Conservation (phyloP, 2,888 invertebrate genomes). For the Nebria salina region DNA sequence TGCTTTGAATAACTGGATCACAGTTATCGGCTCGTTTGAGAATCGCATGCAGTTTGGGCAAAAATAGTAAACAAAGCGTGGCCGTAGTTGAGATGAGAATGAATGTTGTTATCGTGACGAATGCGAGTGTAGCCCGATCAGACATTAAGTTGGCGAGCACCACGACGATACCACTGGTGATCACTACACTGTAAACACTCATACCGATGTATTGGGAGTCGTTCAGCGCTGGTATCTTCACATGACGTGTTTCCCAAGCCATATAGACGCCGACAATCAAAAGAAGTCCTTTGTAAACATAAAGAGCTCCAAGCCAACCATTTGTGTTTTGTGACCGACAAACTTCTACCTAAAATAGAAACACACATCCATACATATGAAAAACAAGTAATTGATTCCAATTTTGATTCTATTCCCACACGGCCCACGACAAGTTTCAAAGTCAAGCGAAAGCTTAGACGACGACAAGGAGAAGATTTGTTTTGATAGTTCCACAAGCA, state of each 20-base stretch:
- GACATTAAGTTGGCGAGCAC: slow-evolving; percentile 88
- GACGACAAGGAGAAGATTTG: neutral
- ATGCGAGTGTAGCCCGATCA: slow-evolving; percentile 82
- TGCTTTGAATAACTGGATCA: slow-evolving; percentile 87
- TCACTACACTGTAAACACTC: slow-evolving; percentile 91
- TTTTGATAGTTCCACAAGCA: neutral
- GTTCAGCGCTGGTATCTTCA: slow-evolving; percentile 90
- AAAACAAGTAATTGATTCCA: neutral
- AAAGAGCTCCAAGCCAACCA: slow-evolving; percentile 90
- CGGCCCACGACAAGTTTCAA: neutral
- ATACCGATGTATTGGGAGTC: slow-evolving; percentile 95
- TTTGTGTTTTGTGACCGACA: slow-evolving; percentile 88
- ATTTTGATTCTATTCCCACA: neutral
- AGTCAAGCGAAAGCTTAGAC: neutral
- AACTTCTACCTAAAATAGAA: slow-evolving; percentile 79
- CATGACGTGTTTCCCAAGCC: slow-evolving; percentile 95
- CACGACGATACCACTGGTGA: slow-evolving; percentile 87
- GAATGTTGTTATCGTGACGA: slow-evolving; percentile 82
- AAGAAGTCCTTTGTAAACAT: slow-evolving; percentile 89
- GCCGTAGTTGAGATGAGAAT: slow-evolving; percentile 88
- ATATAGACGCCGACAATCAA: slow-evolving; percentile 91
- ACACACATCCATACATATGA: neutral
- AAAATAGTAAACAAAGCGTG: slow-evolving; percentile 84
- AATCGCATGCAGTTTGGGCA: slow-evolving; percentile 85
- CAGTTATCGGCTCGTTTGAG: slow-evolving; percentile 72